Evolutionary conservation across 2,113 vertebrate genomes (phyloP).

Genomic region (Podarcis muralis): DNA sequence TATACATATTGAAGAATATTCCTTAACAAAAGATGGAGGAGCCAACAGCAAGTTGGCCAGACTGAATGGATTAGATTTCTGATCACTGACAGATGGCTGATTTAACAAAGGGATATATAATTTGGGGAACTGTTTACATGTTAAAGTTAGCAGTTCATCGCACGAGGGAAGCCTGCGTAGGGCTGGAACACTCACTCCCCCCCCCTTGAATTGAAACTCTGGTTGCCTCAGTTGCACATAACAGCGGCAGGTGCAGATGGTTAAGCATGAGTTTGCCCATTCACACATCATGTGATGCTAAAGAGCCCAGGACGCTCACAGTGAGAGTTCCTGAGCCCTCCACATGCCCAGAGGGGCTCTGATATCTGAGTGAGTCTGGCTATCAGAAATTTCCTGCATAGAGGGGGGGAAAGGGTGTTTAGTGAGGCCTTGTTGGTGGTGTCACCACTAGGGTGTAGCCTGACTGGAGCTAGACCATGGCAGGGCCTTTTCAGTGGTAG

Average conservation of each 20-base stretch:
- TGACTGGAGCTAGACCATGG: too few species aligned
- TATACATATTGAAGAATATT: constrained; percentile 80
- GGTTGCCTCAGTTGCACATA: neutral
- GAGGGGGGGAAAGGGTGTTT: too few species aligned
- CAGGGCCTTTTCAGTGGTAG: too few species aligned
- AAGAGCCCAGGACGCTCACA: neutral
- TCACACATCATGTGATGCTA: neutral
- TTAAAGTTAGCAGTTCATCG: constrained; percentile 59
- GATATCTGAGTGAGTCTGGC: neutral
- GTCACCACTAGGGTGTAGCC: too few species aligned
- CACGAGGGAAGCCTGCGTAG: constrained; percentile 37
- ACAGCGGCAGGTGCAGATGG: neutral
- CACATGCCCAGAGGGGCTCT: neutral
- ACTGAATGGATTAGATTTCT: constrained; percentile 80
- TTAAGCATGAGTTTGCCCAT: neutral
- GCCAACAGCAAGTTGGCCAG: constrained; percentile 55
- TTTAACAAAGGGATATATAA: constrained; percentile 76
- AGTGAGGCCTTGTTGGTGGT: too few species aligned
- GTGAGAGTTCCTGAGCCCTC: neutral
- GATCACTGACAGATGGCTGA: constrained; percentile 79
- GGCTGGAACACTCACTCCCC: neutral
- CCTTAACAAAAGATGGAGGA: constrained; percentile 74
- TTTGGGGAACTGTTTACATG: constrained; percentile 59
- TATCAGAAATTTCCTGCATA: neutral
- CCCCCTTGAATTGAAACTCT: neutral